A percentile compares a stretch with the other conserved stretches of the same genome.
Conservation (phyloP, 2,888 invertebrate genomes). For the Rhagium mordax region DNA sequence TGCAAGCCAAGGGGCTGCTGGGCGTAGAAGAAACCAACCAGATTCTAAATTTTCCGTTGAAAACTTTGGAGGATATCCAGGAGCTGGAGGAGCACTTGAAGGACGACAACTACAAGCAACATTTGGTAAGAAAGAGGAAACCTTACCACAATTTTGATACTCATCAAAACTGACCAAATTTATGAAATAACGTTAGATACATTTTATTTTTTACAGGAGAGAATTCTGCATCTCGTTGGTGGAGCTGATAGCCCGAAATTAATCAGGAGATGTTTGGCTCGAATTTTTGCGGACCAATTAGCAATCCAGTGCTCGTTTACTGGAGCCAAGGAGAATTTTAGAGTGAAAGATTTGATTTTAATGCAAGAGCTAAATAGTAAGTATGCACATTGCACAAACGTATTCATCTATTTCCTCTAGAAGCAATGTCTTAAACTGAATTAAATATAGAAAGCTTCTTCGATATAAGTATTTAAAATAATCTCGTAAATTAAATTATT, state of each 20-base stretch:
- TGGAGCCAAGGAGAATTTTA: conserved; percentile 3
- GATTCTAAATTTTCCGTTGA: not conserved
- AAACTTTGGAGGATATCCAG: not conserved
- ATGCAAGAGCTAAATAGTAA: not conserved
- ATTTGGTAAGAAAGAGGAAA: not conserved
- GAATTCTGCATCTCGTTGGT: not conserved
- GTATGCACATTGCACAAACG: no score
- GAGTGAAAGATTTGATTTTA: not conserved
- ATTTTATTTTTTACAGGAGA: not conserved
- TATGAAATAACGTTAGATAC: no score
- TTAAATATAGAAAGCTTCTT: no score
- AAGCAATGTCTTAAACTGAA: no score
- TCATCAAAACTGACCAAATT: no score
- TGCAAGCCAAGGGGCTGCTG: not conserved
- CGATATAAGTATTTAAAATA: not conserved
- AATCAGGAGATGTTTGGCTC: not conserved
- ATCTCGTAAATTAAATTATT: not conserved
- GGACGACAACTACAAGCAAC: not conserved
- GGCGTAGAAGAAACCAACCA: not conserved
- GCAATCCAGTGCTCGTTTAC: not conserved
- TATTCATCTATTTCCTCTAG: no score
- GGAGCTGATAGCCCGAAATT: not conserved
- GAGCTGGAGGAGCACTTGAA: not conserved
- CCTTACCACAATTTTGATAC: no score
- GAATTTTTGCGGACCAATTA: not conserved